Evolutionary conservation across 2,113 vertebrate genomes (phyloP), one percentile per base, ranked within the genome.

Genomic region (Uria lomvia): DNA sequence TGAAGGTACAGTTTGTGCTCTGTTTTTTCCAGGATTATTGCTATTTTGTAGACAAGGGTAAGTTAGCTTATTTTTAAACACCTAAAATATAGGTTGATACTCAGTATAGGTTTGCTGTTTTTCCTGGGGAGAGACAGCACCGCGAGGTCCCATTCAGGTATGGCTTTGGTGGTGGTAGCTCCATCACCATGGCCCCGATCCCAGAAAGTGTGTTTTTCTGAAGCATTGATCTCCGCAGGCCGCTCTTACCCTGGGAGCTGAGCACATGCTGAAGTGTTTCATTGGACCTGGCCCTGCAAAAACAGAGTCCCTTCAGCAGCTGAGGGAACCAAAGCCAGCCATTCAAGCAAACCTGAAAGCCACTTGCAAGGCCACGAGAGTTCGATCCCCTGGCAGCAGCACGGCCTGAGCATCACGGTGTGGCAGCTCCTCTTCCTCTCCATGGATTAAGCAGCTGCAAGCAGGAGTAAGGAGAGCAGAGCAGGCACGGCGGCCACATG

Each of bases 1-100:
- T 73, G 79, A 93, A 89, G 72, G 90, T 71, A 95, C 88, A 91
- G 47, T 84, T 89, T 93, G 77, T 94, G 47, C 85, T 90, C 50
- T 82, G 23, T 78, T 92, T 96, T 83, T 83, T 89, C 81, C 79
- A 95, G 56, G 49, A 42, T 90, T 95, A 82, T 62, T 91, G 80
- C 86, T 94, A 72, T 73, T 93, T 85, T 77, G 58, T 86, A 56
- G 77, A 80, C 34, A 12, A 70, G 74, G 29, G 55, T 23, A 75
- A 81, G 55, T 34, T 52, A 82, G 88, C 55, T 83, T 88, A 40
- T 82, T 92, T 94, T 86, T 36, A 65, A 58, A 53, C 30, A 34
- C 49, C 38, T 55, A 6, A 91, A 90, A 49, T 56, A 18, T 30
- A 92, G 55, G n/a, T 62, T 63, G 63, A 36, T 67, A 9, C 15